Evolutionary conservation across 2,888 invertebrate species (phyloP), one percentile per base, ranked within the genome.

Genomic region (Drosophila rubida): DNA sequence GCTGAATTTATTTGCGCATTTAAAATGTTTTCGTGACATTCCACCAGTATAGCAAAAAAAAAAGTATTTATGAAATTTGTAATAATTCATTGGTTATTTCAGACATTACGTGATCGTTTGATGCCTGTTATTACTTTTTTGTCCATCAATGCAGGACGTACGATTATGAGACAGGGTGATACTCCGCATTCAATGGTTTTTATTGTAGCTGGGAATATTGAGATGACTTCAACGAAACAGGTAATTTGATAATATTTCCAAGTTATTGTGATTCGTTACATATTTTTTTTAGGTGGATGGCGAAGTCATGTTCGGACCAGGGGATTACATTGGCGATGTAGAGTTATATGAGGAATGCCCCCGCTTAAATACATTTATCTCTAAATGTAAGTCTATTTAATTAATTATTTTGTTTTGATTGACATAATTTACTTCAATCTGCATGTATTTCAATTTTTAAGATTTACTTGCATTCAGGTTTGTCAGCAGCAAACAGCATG

Each of bases 121-220:
- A 94, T 95, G 0, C 93, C 93, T 0, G 93, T 93, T 0, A 93
- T 94, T 0, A 93, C 94, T 78, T 95, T 95, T 91, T 93, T 93
- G 74, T 94, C 94, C 81, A 93, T 94, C 60, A 92, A 93, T 2
- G 93, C 94, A 0, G 94, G 93, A 0, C 93, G 95, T 0, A 91
- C 92, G 1, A 93, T 96, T 45, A 94, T 95, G 0, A 93, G 93
- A 9, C 94, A 95, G 85, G 93, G 93, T 9, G 94, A 94, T 58
- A 90, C 91, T 2, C 94, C 95, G 0, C 91, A 92, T 58, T 94
- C 94, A 0, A 87, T 95, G 46, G 95, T 95, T 89, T 95, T 95
- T 88, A 93, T 96, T 46, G 91, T 95, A 4, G 92, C 92, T 0
- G 96, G 96, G 2, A 93, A 94, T 82, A 92, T 94, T 9, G 79